Base-by-base conservation (phyloP, 2,113 vertebrate genomes). In the Scolopax mira region DNA sequence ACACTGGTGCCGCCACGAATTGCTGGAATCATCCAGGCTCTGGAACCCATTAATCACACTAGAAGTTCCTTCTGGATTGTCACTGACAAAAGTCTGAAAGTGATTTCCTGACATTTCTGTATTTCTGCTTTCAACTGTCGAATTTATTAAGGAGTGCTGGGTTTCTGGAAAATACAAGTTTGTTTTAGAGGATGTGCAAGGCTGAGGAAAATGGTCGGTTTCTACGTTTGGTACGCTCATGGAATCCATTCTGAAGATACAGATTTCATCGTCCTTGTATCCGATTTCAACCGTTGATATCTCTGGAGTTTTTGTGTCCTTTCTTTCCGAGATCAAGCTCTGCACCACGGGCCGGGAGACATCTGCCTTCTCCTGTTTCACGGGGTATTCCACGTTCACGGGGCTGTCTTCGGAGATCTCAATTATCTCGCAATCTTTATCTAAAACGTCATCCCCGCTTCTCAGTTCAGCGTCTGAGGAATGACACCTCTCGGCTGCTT, bases 141-240 rank as follows among this genome's bases (percentile, higher is more conserved):
- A 98, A 94, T 98, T 98, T 80, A 98, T 98, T 95, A 98, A 54
- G 31, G 98, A 98, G 64, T 98, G 98, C 84, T 98, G 98, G 8
- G 98, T 98, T 97, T 98, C 98, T 3, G 98, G 97, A 46, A 98
- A 98, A 94, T 98, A 98, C 3, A 98, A 41, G 52, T 74, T 97
- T 60, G 97, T 97, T 94, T 98, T 98, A 31, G 98, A 98, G 41
- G 98, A 98, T 2, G 98, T 98, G 89, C 98, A 98, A 58, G 98
- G 98, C 86, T 98, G 98, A 79, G 98, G 81, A 94, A 98, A 98
- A 89, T 96, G 97, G 23, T 94, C 98, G 5, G 85, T 97, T 64
- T 98, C 98, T 35, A 89, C 91, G 10, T 82, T 89, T 0, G 95
- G 85, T 30, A 97, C 95, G 13, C 30, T 96, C 70, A 98, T 46